Evolutionary conservation across 2,797 vertebrate species (phyloP).

Genomic region (Periparus ater): DNA sequence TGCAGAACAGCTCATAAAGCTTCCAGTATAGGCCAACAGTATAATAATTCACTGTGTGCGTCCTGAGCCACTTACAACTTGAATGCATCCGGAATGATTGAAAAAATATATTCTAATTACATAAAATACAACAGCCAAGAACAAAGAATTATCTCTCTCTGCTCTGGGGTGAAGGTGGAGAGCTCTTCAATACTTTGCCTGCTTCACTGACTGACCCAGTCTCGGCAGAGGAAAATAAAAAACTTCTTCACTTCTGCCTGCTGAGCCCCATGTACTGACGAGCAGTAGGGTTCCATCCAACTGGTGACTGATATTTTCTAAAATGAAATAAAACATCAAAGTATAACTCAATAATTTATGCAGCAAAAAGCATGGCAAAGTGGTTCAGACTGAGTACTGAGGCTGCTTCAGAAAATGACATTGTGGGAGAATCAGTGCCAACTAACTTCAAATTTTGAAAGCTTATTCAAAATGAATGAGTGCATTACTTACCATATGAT

Average conservation of each 20-base stretch:
- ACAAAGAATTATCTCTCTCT: not conserved
- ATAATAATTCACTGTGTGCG: not conserved
- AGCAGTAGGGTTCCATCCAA: not conserved
- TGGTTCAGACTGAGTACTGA: not conserved
- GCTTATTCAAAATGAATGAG: not conserved
- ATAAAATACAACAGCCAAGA: not conserved
- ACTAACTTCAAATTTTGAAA: not conserved
- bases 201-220: not conserved
- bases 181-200: not conserved
- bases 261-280: not conserved
- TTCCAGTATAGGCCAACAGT: not conserved
- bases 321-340: not conserved
- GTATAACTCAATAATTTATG: not conserved
- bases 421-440: not conserved
- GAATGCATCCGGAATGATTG: not conserved
- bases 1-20: not conserved
- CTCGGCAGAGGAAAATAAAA: not conserved
- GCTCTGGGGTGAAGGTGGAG: not conserved
- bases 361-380: not conserved
- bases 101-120: constrained; percentile 1
- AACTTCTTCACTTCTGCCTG: not conserved
- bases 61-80: not conserved
- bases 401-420: not conserved
- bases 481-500: not conserved
- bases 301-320: not conserved